phyloP scores from a whole-genome alignment of 2,113 vertebrate genomes.

The Melanerpes aurifrons region DNA sequence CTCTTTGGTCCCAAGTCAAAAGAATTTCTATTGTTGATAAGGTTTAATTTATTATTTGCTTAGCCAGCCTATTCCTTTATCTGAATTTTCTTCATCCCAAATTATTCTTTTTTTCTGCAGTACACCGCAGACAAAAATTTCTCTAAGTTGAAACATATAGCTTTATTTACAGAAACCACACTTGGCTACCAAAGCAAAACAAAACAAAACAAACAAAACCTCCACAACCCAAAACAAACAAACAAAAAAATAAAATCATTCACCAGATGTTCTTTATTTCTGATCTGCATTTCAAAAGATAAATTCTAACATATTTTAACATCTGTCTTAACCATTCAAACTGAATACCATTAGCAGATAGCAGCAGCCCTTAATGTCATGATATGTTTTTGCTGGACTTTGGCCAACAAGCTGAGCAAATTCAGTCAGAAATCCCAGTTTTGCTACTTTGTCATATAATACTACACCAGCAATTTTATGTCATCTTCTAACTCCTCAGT shows the following conservation, averaged over 20 bases:
- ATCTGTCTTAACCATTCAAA: background rate
- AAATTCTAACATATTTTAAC: background rate
- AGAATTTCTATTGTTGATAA: background rate
- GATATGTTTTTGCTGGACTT: background rate
- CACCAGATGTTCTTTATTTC: background rate
- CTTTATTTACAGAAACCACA: background rate
- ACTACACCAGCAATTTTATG: background rate
- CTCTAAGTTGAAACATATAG: background rate
- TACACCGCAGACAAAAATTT: background rate
- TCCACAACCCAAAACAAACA: too few species aligned
- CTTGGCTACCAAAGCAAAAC: background rate
- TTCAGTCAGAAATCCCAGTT: background rate
- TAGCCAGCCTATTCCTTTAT: background rate
- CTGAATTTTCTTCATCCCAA: background rate
- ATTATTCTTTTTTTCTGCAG: background rate
- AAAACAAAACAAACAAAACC: too few species aligned
- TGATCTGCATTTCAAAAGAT: background rate
- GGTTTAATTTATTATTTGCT: background rate
- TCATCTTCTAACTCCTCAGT: background rate
- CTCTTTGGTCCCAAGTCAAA: background rate
- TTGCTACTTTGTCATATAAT: background rate
- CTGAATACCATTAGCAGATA: background rate
- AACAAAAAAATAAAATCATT: background rate
- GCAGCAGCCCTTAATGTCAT: background rate
- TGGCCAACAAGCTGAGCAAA: background rate